Percentiles rank a stretch among this genome's conserved stretches.
Conservation (phyloP, 2,113 vertebrate genomes). For the Apteryx owenii region DNA sequence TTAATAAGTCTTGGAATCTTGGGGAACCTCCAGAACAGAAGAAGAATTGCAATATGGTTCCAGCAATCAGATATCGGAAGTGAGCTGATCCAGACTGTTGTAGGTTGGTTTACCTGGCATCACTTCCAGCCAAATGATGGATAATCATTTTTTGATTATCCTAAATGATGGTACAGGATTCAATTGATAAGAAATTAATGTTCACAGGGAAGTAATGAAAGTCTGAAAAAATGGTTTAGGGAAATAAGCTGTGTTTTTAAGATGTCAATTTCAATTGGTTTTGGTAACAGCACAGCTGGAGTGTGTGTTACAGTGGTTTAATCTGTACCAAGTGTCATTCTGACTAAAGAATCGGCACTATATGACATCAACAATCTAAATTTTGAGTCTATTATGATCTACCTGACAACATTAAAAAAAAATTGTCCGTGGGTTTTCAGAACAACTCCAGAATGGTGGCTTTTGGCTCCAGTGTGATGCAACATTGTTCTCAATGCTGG, state of each 20-base stretch:
- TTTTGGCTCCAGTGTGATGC: background rate
- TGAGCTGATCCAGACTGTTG: background rate
- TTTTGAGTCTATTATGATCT: background rate
- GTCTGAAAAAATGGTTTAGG: background rate
- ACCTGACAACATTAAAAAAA: background rate
- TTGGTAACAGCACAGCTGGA: background rate
- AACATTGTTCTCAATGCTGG: background rate
- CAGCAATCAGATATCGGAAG: background rate
- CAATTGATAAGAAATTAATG: background rate
- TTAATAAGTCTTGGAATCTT: constrained; percentile 2
- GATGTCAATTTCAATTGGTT: background rate
- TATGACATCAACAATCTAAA: background rate
- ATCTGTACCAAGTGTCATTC: background rate
- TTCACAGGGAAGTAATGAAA: background rate
- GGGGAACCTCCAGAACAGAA: background rate
- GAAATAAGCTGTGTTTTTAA: background rate
- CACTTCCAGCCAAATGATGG: background rate
- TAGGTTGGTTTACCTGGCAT: background rate
- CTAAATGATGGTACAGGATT: background rate
- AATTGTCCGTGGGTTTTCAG: background rate
- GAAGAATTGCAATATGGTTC: background rate
- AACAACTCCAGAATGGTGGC: background rate
- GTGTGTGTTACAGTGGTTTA: background rate
- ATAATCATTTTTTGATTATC: background rate
- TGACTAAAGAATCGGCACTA: background rate